Evolutionary conservation across 1,140 invertebrate genomes (phyloP), one percentile per base, ranked within the genome.

Genomic region (Copidosoma floridanum): DNA sequence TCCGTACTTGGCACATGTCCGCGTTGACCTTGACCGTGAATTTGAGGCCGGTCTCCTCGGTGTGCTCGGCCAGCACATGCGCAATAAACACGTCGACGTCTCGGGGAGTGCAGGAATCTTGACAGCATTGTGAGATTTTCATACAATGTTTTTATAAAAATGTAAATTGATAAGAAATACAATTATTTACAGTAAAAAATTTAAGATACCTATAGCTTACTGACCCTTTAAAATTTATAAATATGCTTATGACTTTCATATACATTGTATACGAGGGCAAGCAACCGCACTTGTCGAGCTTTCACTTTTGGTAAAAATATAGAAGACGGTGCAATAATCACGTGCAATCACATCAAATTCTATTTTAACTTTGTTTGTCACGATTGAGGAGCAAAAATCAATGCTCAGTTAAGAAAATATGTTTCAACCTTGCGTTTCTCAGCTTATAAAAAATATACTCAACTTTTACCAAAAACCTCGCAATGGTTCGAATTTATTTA

Each of bases 1-100:
- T 69, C 5, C 75, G 75, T 44, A 79, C 68, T 68, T 87, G 85
- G 53, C 86, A 87, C 85, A 87, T 85, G 62, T 84, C 78, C 14
- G 79, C 69, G 48, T 86, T 83, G 1, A 88, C 82, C 38, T 79
- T 76, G 10, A 86, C 81, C 16, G 75, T 76, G 50, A 85, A 73
- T 61, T 77, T 77, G 0, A 86, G 67, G 16, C 82, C 83, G 2
- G 82, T 82, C 5, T 76, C 60, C 0, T 66, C 64, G 1, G 78
- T 76, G 63, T 84, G 76, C 35, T 77, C 79, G 18, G 68, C 59
- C 35, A 83, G 65, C 8, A 77, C 78, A 35, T 81, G 72, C 29
- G 72, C 73, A 26, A 87, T 69, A 5, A 81, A 81, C n/a, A 70
- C 70, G 71, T 87, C 81, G 4, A 88, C 81, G 48, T 88, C 85